Percentiles rank a stretch among this genome's conserved stretches.
Evolutionary conservation across 2,888 invertebrate genomes (phyloP).

Genomic region (Zygogramma bicolorata): DNA sequence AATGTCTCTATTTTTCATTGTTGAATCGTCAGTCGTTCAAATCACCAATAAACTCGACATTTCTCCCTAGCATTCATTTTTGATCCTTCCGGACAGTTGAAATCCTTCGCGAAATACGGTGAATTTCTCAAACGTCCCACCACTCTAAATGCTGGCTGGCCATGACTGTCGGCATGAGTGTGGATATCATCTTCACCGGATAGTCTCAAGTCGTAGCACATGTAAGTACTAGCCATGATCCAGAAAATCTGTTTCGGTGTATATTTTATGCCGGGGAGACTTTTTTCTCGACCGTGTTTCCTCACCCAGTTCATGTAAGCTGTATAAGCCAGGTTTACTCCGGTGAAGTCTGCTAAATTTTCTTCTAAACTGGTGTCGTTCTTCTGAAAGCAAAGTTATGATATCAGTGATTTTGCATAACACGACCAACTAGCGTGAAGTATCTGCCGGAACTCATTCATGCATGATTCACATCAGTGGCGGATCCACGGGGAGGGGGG

Average conservation of each 20-base stretch:
- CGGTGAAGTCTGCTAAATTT: slow-evolving; percentile 92
- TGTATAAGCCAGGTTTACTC: slow-evolving; percentile 86
- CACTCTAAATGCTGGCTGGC: slow-evolving; percentile 47
- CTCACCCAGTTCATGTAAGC: slow-evolving; percentile 81
- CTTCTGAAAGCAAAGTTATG: slow-evolving; percentile 68
- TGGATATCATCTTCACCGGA: slow-evolving; percentile 21
- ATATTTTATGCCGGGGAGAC: slow-evolving; percentile 75
- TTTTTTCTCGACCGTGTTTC: slow-evolving; percentile 74
- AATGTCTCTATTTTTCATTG: not conserved
- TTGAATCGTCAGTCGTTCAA: not conserved
- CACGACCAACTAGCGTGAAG: too few relatives aligned
- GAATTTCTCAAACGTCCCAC: slow-evolving; percentile 51
- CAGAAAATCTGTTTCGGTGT: slow-evolving; percentile 72
- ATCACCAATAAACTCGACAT: slow-evolving; percentile 48
- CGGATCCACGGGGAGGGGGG: too few relatives aligned
- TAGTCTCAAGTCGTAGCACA: slow-evolving; percentile 50
- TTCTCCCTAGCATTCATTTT: slow-evolving; percentile 56
- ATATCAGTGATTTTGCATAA: not conserved
- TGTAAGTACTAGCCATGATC: slow-evolving; percentile 56
- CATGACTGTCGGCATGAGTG: slow-evolving; percentile 39
- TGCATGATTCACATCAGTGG: too few relatives aligned
- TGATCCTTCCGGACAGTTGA: slow-evolving; percentile 50
- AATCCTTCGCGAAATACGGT: slow-evolving; percentile 54
- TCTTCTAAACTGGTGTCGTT: slow-evolving; percentile 90
- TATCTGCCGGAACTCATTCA: too few relatives aligned